phyloP scores from a whole-genome alignment of 2,113 vertebrate species.

The Cryptoleucopteryx plumbea region DNA sequence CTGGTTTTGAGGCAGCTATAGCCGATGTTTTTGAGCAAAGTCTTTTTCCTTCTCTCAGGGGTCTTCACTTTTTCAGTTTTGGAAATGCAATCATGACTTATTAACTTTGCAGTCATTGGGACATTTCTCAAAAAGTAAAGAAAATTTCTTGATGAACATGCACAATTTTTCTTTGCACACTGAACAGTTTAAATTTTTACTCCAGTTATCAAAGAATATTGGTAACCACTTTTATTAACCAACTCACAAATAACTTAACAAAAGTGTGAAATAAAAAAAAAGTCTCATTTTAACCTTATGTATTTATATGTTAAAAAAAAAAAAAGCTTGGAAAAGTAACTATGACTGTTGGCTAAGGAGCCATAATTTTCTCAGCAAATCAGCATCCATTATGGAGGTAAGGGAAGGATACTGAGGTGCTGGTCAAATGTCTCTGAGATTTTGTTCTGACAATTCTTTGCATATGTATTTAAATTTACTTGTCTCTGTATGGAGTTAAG shows the following conservation, averaged over 20 bases:
- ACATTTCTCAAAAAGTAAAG: neutral
- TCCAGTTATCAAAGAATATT: neutral
- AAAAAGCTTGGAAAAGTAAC: neutral
- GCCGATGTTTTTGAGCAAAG: neutral
- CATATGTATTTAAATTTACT: neutral
- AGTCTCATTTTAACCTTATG: neutral
- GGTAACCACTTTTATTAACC: neutral
- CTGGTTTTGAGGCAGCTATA: neutral
- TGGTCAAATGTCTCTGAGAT: neutral
- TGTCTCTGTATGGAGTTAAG: neutral
- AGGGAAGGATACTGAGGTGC: neutral
- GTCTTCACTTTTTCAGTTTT: neutral
- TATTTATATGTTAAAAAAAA: neutral
- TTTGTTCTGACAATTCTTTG: neutral
- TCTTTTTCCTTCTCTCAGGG: neutral
- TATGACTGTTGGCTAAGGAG: neutral
- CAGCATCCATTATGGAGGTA: neutral
- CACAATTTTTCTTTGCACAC: neutral
- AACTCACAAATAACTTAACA: neutral
- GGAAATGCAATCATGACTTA: neutral
- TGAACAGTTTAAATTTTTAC: neutral
- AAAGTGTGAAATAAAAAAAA: neutral
- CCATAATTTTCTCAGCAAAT: neutral
- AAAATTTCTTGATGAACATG: neutral
- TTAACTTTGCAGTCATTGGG: neutral